Base-by-base conservation (phyloP, 2,113 vertebrate genomes). In the Galemys pyrenaicus region DNA sequence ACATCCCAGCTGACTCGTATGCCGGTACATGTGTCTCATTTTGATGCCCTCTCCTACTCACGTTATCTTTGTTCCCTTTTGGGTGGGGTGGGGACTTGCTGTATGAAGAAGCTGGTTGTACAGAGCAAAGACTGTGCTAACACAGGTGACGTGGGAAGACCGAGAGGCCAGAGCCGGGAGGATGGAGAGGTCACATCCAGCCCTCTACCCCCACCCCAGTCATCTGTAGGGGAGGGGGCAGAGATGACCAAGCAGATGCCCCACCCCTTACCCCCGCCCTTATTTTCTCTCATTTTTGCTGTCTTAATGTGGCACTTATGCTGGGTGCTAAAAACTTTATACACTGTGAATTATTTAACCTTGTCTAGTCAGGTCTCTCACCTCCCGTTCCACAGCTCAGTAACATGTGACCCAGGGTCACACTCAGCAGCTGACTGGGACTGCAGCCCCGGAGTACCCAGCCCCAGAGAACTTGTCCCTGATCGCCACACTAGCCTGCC, bases 81-180 rank as follows among this genome's bases (percentile, higher is more conserved):
- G 54, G 54, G 54, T 6, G 1, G 5, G 20, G 20, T 19, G 54
- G 54, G 54, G 6, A 8, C 28, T 30, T 64, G 12, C 9, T 26
- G 8, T 49, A 79, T 83, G 26, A 86, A 94, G 91, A 82, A 64
- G 35, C 78, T 12, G 89, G 95, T 97, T 97, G 97, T 95, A 92
- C 91, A 70, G 44, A 96, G 96, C 94, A 87, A 88, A 96, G 96
- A 97, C 95, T 96, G 95, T 94, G 95, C 87, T 49, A 70, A 91
- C 91, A 92, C 39, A 13, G 77, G 51, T 1, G 32, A 75, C 68
- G 37, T 12, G 28, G 37, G 56, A 78, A 39, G 62, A 15, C 56
- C 87, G 19, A 7, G 78, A 73, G 85, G 39, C 84, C 81, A 32
- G 73, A 54, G 71, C 12, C 0, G 20, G 75, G 3, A 32, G 32